A percentile compares a stretch with the other conserved stretches of the same genome.
Evolutionary conservation across 2,888 invertebrate species (phyloP).

Genomic region (Dorcus parallelipipedus): DNA sequence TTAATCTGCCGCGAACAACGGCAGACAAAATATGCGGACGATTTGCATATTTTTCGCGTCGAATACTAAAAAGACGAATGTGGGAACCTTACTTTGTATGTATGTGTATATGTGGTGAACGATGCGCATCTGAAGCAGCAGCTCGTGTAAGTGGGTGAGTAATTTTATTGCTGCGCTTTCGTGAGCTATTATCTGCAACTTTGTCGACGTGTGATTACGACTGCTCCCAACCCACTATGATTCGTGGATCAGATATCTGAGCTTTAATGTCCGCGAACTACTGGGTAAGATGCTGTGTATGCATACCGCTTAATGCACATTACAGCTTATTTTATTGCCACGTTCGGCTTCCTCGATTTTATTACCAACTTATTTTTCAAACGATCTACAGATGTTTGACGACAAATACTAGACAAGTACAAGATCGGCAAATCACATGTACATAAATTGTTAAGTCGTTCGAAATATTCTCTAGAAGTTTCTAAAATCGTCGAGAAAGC

Average conservation of each 20-base stretch:
- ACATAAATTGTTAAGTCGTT: too few relatives aligned
- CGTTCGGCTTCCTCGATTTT: too few relatives aligned
- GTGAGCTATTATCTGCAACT: conserved; percentile 20
- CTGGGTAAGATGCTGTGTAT: background rate
- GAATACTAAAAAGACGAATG: background rate
- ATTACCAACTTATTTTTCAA: too few relatives aligned
- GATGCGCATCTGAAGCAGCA: conserved; percentile 11
- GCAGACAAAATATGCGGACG: background rate
- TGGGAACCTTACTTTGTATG: background rate
- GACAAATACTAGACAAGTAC: too few relatives aligned
- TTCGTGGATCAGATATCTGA: conserved; percentile 19
- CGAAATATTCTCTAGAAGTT: too few relatives aligned
- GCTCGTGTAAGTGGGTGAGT: conserved; percentile 11
- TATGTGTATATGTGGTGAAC: background rate
- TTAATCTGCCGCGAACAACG: background rate
- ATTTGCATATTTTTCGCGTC: conserved; percentile 1
- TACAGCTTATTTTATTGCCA: too few relatives aligned
- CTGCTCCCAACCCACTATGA: conserved; percentile 15
- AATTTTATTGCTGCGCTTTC: conserved; percentile 15
- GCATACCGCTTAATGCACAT: too few relatives aligned
- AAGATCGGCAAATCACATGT: too few relatives aligned
- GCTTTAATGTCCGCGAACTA: conserved; percentile 13
- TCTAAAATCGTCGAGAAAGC: too few relatives aligned
- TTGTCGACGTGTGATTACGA: conserved; percentile 20
- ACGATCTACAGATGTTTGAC: too few relatives aligned